Percentiles rank a stretch among this genome's conserved stretches.
Evolutionary conservation across 92 coral and sea anemone species (phyloP).

Genomic region (Chrysogorgia sp.): DNA sequence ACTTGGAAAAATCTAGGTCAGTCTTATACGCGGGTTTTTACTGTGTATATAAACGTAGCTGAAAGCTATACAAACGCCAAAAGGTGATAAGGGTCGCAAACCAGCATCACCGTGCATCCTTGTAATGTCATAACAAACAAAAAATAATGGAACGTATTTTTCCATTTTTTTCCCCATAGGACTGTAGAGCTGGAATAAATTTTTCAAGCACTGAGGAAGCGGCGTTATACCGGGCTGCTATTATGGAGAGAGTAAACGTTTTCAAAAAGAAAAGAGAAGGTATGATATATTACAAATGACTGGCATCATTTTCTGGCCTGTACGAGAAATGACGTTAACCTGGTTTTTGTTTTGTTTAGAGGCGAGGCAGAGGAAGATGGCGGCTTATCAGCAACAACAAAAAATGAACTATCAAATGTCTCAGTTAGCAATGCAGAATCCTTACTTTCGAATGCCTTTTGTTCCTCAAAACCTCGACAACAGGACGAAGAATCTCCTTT

Average conservation of each 20-base stretch:
- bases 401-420: conserved; percentile 31
- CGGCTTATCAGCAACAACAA: conserved; percentile 39
- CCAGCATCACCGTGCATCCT: too few relatives aligned
- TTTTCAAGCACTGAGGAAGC: conserved; percentile 87
- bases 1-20: too few relatives aligned
- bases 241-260: conserved; percentile 86
- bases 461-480: background rate
- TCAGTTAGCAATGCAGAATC: conserved; percentile 31
- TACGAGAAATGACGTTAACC: background rate
- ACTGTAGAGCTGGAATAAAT: conserved; percentile 88
- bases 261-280: conserved; percentile 85
- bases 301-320: background rate
- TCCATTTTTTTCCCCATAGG: conserved; percentile 51
- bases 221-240: conserved; percentile 71
- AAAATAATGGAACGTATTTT: too few relatives aligned
- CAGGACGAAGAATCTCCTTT: conserved; percentile 16
- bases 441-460: conserved; percentile 17
- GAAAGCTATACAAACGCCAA: too few relatives aligned
- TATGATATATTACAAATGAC: background rate
- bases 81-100: too few relatives aligned
- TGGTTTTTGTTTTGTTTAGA: conserved; percentile 30
- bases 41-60: too few relatives aligned
- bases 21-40: too few relatives aligned
- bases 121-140: too few relatives aligned
- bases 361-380: conserved; percentile 32